phyloP scores from a whole-genome alignment of 1,140 invertebrate species.

The Drosophila sturtevanti region DNA sequence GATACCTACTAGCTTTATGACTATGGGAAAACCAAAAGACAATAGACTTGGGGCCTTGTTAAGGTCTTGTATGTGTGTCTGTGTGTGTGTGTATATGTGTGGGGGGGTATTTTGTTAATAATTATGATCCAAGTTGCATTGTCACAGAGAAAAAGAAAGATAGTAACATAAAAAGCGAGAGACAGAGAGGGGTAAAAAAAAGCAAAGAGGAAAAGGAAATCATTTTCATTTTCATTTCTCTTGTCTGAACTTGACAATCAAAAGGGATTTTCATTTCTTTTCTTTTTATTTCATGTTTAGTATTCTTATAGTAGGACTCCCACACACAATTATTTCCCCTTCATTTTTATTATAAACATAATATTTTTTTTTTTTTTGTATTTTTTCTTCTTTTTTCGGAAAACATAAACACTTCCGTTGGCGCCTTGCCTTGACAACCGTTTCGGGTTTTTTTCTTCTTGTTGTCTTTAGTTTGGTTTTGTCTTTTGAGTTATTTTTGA shows the following conservation, averaged over 20 bases:
- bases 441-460: constrained; percentile 15
- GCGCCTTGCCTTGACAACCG: constrained; percentile 29
- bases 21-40: constrained; percentile 46
- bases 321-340: constrained; percentile 32
- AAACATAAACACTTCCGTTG: constrained; percentile 73
- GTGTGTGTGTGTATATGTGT: constrained; percentile 33
- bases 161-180: background rate
- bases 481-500: constrained; percentile 62
- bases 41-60: constrained; percentile 42
- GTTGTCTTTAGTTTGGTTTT: constrained; percentile 15
- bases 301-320: constrained; percentile 3
- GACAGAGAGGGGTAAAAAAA: background rate
- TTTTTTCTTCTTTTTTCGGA: constrained; percentile 11
- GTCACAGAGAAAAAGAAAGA: constrained; percentile 44
- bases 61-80: constrained; percentile 8
- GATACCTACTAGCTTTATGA: constrained; percentile 63
- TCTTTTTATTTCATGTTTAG: constrained; percentile 18
- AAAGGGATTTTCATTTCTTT: constrained; percentile 70
- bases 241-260: constrained; percentile 73
- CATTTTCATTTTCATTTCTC: constrained; percentile 67
- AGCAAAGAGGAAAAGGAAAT: constrained; percentile 12
- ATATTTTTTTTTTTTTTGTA: constrained; percentile 23
- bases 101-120: constrained; percentile 59
- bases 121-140: constrained; percentile 64
- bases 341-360: constrained; percentile 45